A percentile compares a stretch with the other conserved stretches of the same genome.
Evolutionary conservation across 2,797 vertebrate species (phyloP).

Genomic region (Pipistrellus pygmaeus): DNA sequence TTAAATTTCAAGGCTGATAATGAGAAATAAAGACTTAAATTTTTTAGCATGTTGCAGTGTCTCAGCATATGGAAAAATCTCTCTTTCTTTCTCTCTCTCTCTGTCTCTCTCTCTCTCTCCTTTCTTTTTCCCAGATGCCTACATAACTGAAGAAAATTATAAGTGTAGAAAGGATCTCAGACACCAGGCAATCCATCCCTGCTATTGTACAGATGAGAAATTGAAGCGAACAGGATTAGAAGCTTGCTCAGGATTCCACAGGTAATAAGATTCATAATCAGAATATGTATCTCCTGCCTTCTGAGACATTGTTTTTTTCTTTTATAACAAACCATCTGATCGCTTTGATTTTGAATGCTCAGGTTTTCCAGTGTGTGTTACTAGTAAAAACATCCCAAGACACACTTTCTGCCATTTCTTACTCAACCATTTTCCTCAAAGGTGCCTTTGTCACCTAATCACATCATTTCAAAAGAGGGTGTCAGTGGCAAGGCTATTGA

Average conservation of each 20-base stretch:
- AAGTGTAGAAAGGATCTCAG: background rate
- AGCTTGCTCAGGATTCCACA: background rate
- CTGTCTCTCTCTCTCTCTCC: fast-evolving
- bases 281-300: background rate
- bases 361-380: background rate
- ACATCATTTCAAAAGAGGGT: background rate
- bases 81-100: background rate
- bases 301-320: background rate
- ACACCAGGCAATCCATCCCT: background rate
- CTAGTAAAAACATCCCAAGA: background rate
- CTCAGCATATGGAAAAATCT: background rate
- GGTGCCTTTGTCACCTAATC: background rate
- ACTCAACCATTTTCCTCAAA: background rate
- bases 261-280: background rate
- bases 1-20: slow-evolving; percentile 16
- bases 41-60: background rate
- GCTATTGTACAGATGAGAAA: background rate
- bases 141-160: background rate
- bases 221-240: background rate
- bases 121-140: background rate
- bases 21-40: slow-evolving; percentile 55
- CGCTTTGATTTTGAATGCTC: background rate
- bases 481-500: background rate
- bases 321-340: background rate
- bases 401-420: background rate